Conservation (phyloP, 2,888 invertebrate species). For the Diplolepis rosae region DNA sequence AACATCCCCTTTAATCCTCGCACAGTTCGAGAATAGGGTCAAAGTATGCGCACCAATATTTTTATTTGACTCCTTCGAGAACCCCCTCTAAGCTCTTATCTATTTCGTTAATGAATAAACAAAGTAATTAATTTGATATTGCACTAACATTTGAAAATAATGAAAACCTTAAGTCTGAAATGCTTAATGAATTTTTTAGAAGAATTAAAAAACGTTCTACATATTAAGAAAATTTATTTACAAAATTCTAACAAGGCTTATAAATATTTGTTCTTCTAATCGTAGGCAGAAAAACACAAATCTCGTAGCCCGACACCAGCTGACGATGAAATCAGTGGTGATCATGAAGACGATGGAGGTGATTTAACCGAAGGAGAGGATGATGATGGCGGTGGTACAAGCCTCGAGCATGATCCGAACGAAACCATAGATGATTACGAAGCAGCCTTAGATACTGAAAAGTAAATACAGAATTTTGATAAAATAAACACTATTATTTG, state of each 20-base stretch:
- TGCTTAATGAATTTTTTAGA: neutral
- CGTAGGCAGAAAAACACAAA: conserved; percentile 77
- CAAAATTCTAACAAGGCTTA: conserved; percentile 66
- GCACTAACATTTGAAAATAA: neutral
- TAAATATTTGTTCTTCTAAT: neutral
- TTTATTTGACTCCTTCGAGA: neutral
- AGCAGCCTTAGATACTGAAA: conserved; percentile 80
- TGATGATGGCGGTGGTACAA: conserved; percentile 77
- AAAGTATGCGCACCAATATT: neutral
- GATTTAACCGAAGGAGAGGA: conserved; percentile 77
- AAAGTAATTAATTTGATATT: neutral
- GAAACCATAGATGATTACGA: conserved; percentile 83
- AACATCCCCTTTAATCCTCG: conserved; percentile 20
- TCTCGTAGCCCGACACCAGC: conserved; percentile 79
- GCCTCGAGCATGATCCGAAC: conserved; percentile 78
- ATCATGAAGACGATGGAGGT: conserved; percentile 80
- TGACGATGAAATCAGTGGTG: conserved; percentile 77
- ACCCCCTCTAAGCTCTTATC: neutral
- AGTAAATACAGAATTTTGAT: conserved; percentile 72
- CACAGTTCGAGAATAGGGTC: conserved; percentile 15
- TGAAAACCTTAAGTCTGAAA: too few species aligned
- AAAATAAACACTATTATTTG: too few species aligned
- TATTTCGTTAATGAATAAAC: neutral
- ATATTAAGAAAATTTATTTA: neutral
- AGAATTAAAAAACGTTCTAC: neutral